A percentile compares a stretch with the other conserved stretches of the same genome.
phyloP scores from a whole-genome alignment of 1,140 invertebrate genomes.

The Hypothenemus hampei region DNA sequence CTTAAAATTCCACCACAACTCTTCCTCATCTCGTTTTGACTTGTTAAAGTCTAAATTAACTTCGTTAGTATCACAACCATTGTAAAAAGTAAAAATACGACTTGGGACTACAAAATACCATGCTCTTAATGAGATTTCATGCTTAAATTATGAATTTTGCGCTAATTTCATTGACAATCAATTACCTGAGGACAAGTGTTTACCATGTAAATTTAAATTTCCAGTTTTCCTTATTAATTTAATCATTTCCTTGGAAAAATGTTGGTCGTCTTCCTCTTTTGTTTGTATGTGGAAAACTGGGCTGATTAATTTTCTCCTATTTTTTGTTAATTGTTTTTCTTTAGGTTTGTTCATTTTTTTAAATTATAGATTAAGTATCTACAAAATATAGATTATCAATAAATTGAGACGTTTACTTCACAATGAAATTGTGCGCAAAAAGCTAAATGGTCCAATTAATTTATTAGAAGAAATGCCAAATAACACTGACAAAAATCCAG shows the following conservation, averaged over 20 bases:
- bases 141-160: background rate
- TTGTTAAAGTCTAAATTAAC: slow-evolving; percentile 60
- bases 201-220: slow-evolving; percentile 70
- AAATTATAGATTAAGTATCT: background rate
- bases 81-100: slow-evolving; percentile 75
- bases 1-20: slow-evolving; percentile 82
- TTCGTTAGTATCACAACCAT: slow-evolving; percentile 57
- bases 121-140: no score
- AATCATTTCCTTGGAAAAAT: slow-evolving; percentile 63
- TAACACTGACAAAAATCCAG: no score
- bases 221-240: slow-evolving; percentile 74
- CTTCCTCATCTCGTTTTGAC: slow-evolving; percentile 55
- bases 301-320: slow-evolving; percentile 48
- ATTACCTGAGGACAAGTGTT: slow-evolving; percentile 67
- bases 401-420: no score
- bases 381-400: no score
- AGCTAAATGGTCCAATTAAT: no score
- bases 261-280: slow-evolving; percentile 59
- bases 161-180: no score
- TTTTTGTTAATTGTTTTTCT: slow-evolving; percentile 28
- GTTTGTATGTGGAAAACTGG: slow-evolving; percentile 66
- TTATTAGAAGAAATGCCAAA: no score
- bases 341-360: background rate
- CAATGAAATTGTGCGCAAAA: no score
- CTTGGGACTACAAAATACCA: slow-evolving; percentile 66